Evolutionary conservation across 2,797 vertebrate genomes (phyloP).

Genomic region (Manis pentadactyla): DNA sequence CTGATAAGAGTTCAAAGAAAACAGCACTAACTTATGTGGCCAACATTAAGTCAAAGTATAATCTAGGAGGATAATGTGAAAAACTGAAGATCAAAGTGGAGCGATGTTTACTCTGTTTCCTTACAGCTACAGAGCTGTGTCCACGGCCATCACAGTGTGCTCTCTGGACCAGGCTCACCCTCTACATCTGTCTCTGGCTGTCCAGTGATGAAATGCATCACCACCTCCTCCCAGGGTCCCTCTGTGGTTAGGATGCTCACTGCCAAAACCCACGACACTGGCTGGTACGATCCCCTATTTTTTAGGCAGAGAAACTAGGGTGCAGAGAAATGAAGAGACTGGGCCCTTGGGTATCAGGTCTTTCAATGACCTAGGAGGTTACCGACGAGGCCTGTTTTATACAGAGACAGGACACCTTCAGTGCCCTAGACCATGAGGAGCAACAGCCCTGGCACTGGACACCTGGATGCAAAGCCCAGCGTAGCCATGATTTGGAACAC

Average conservation of each 20-base stretch:
- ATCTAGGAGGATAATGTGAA: background rate
- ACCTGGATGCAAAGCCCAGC: background rate
- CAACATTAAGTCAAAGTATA: background rate
- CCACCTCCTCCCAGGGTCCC: background rate
- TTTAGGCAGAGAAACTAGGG: background rate
- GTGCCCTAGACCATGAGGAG: fast-evolving
- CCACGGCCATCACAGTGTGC: background rate
- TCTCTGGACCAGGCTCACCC: background rate
- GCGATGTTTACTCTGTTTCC: background rate
- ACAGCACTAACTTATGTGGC: background rate
- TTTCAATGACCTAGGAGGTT: background rate
- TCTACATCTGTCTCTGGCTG: background rate
- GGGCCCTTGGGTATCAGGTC: background rate
- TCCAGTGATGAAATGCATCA: background rate
- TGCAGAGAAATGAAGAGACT: background rate
- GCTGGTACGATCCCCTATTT: background rate
- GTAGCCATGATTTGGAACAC: background rate
- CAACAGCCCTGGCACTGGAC: background rate
- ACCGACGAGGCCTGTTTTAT: background rate
- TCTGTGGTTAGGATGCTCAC: background rate
- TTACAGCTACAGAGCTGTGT: background rate
- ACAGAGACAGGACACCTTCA: background rate
- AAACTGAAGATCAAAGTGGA: slow-evolving; percentile 38
- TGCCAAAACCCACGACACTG: background rate
- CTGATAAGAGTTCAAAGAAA: slow-evolving; percentile 32